phyloP scores from a whole-genome alignment of 2,113 vertebrate species.

The Physeter macrocephalus region DNA sequence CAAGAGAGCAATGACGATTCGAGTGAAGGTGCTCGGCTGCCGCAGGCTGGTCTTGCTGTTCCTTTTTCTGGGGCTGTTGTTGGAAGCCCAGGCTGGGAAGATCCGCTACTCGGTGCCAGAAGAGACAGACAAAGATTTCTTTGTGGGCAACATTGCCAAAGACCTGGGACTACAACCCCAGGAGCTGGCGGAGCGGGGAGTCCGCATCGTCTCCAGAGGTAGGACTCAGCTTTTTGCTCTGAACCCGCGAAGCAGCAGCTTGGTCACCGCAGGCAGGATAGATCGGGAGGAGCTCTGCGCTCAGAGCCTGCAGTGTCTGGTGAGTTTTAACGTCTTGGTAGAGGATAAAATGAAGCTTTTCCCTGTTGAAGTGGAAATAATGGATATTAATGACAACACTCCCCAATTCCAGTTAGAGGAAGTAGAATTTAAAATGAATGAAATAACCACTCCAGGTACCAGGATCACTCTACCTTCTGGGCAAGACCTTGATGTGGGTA shows the following conservation, averaged over 20 bases:
- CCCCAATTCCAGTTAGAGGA: slow-evolving; percentile 74
- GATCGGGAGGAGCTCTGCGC: slow-evolving; percentile 82
- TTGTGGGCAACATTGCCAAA: slow-evolving; percentile 79
- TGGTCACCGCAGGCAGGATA: slow-evolving; percentile 77
- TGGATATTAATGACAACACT: slow-evolving; percentile 83
- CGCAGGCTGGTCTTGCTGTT: slow-evolving; percentile 25
- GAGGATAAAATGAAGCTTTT: slow-evolving; percentile 79
- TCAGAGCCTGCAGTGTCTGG: slow-evolving; percentile 72
- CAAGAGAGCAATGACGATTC: slow-evolving; percentile 47
- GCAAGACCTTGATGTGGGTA: slow-evolving; percentile 74
- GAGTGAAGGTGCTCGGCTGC: neutral
- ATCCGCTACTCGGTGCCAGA: slow-evolving; percentile 81
- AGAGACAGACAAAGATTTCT: slow-evolving; percentile 78
- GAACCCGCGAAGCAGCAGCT: slow-evolving; percentile 70
- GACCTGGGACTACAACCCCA: slow-evolving; percentile 78
- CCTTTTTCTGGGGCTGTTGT: slow-evolving; percentile 37
- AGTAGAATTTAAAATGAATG: slow-evolving; percentile 78
- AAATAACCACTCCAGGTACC: slow-evolving; percentile 73
- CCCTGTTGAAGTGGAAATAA: slow-evolving; percentile 77
- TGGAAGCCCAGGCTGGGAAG: slow-evolving; percentile 15
- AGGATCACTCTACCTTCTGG: slow-evolving; percentile 74
- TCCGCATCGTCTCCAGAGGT: slow-evolving; percentile 77
- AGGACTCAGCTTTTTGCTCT: slow-evolving; percentile 76
- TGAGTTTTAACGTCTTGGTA: slow-evolving; percentile 80
- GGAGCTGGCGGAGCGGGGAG: slow-evolving; percentile 67